Conservation (phyloP, 2,888 invertebrate species). For the Ditula angustiorana region DNA sequence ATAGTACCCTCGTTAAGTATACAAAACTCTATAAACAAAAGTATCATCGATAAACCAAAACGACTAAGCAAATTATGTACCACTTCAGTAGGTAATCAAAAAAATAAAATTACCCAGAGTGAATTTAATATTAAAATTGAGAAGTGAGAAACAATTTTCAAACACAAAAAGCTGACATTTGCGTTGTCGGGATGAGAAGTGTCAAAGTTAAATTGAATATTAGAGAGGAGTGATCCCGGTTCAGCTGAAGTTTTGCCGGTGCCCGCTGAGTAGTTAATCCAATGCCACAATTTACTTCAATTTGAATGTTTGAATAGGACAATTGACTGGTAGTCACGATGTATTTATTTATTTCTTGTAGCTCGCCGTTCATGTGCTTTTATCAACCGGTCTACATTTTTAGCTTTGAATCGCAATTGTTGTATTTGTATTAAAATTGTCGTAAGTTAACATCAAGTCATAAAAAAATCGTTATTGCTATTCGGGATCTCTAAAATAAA, state of each 20-base stretch:
- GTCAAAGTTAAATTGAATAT: conserved; percentile 86
- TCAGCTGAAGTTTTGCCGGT: conserved; percentile 70
- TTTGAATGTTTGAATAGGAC: conserved; percentile 70
- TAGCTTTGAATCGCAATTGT: no score
- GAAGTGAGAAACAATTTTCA: conserved; percentile 61
- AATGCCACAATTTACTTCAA: conserved; percentile 78
- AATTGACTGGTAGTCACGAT: conserved; percentile 72
- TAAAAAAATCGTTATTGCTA: no score
- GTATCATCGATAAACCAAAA: not conserved
- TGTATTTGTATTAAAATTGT: no score
- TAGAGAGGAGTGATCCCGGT: conserved; percentile 79
- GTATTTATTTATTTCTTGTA: no score
- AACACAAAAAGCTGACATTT: conserved; percentile 75
- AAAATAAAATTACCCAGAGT: conserved; percentile 1
- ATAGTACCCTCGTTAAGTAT: no score
- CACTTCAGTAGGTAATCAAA: not conserved
- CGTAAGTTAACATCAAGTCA: no score
- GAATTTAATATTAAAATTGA: conserved; percentile 29
- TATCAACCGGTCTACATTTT: no score
- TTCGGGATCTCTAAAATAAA: no score
- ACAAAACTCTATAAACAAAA: no score
- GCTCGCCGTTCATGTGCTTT: no score
- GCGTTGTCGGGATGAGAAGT: conserved; percentile 78
- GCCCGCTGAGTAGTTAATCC: conserved; percentile 81
- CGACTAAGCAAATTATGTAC: not conserved